A percentile compares a stretch with the other conserved stretches of the same genome.
Evolutionary conservation across 1,140 invertebrate genomes (phyloP).

Genomic region (Dryas iulia): DNA sequence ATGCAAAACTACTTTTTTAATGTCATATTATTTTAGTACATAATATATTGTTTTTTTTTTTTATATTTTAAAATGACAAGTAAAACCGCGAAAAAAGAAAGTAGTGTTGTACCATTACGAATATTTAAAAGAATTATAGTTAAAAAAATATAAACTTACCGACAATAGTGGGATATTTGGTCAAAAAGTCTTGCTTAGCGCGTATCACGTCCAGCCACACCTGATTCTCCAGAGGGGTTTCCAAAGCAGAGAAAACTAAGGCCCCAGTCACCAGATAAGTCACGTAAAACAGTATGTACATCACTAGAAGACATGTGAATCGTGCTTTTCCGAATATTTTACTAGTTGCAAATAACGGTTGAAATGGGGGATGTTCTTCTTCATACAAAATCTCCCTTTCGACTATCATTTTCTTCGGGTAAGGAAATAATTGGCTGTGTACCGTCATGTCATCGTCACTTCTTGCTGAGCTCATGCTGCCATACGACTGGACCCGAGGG

Average conservation of each 20-base stretch:
- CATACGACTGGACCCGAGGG: slow-evolving; percentile 66
- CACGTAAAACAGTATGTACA: slow-evolving; percentile 85
- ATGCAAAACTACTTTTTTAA: too few relatives aligned
- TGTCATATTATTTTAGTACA: too few relatives aligned
- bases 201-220: slow-evolving; percentile 79
- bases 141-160: slow-evolving; percentile 54
- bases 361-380: slow-evolving; percentile 66
- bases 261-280: slow-evolving; percentile 88
- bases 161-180: slow-evolving; percentile 79
- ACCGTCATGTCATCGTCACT: slow-evolving; percentile 75
- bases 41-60: too few relatives aligned
- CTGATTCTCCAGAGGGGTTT: slow-evolving; percentile 84
- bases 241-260: slow-evolving; percentile 87
- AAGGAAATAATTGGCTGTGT: slow-evolving; percentile 67
- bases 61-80: too few relatives aligned
- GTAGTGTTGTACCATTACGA: neutral
- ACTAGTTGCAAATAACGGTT: slow-evolving; percentile 56
- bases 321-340: slow-evolving; percentile 71
- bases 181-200: slow-evolving; percentile 81
- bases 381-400: slow-evolving; percentile 64
- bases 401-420: slow-evolving; percentile 67
- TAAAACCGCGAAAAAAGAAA: neutral
- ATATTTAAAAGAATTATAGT: too few relatives aligned
- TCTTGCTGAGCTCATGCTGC: slow-evolving; percentile 63
- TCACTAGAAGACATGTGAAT: slow-evolving; percentile 73